Evolutionary conservation across 1,140 invertebrate genomes (phyloP), one percentile per base, ranked within the genome.

Genomic region (Phenacoccus solenopsis): DNA sequence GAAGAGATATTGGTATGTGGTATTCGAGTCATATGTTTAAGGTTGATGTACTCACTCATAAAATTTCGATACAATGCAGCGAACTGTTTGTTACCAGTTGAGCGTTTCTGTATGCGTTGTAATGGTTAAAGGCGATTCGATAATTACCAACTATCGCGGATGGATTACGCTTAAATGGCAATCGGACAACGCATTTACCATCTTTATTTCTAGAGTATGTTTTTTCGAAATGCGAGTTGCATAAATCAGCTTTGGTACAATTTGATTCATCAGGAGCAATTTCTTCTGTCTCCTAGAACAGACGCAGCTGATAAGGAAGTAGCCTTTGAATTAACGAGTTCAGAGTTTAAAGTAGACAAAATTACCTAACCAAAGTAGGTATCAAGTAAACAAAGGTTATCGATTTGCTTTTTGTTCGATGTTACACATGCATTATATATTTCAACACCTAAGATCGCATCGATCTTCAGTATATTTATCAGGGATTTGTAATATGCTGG

Each of bases 11-110:
- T n/a, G n/a, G n/a, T n/a, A n/a, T n/a, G n/a, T 25, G 74, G 72
- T 4, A 72, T 74, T 76, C 12, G 80, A 59, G 27, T 59, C 73
- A 75, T 70, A 64, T 30, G 69, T 12, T 16, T 20, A 1, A 68
- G 27, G 1, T 12, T 12, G 2, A 7, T 1, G 20, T 68, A 68
- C 67, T 68, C 27, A 1, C 1, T 5, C 28, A 68, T 30, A 21
- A 68, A 68, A 22, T 68, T 28, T 7, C 7, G 2, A 32, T 68
- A 68, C 27, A 64, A 13, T 24, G 12, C 2, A n/a, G n/a, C 59
- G 2, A 5, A 2, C 4, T 64, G 22, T 3, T 22, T 24, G 3
- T 16, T 24, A 1, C 16, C 4, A 64, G 25, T 5, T 25, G 10
- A 49, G n/a, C n/a, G n/a, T n/a, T n/a, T 5, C 16, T 49, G 5